phyloP scores from a whole-genome alignment of 1,140 invertebrate species.

The Drosophila varians region DNA sequence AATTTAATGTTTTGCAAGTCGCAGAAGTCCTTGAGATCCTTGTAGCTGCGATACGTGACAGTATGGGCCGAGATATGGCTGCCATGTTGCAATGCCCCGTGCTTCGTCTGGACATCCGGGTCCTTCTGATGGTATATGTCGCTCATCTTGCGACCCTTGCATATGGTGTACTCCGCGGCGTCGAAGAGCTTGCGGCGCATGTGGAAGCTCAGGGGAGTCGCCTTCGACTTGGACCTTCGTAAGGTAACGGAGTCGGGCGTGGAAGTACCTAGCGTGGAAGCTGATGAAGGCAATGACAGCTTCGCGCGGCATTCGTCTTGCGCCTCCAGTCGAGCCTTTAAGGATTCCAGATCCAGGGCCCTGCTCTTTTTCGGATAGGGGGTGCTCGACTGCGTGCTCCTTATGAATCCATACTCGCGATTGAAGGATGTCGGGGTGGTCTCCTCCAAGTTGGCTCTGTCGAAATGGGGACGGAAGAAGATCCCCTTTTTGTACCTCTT shows the following conservation, averaged over 20 bases:
- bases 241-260: not conserved
- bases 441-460: not conserved
- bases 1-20: not conserved
- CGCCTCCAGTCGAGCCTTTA: conserved; percentile 4
- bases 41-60: not conserved
- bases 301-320: not conserved
- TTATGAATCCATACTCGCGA: conserved; percentile 13
- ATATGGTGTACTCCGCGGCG: conserved; percentile 26
- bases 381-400: not conserved
- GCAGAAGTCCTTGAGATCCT: not conserved
- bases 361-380: conserved; percentile 1
- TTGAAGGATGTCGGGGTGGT: not conserved
- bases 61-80: not conserved
- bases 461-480: not conserved
- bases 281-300: not conserved
- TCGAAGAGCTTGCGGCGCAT: conserved; percentile 28
- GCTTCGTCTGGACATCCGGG: not conserved
- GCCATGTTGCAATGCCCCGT: too few species aligned
- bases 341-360: not conserved
- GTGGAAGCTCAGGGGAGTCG: not conserved
- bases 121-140: not conserved
- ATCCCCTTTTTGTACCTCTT: not conserved
- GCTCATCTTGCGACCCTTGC: conserved; percentile 28
- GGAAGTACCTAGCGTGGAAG: not conserved
- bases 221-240: not conserved